Evolutionary conservation across 2,113 vertebrate species (phyloP).

Genomic region (Tachuris rubrigastra): DNA sequence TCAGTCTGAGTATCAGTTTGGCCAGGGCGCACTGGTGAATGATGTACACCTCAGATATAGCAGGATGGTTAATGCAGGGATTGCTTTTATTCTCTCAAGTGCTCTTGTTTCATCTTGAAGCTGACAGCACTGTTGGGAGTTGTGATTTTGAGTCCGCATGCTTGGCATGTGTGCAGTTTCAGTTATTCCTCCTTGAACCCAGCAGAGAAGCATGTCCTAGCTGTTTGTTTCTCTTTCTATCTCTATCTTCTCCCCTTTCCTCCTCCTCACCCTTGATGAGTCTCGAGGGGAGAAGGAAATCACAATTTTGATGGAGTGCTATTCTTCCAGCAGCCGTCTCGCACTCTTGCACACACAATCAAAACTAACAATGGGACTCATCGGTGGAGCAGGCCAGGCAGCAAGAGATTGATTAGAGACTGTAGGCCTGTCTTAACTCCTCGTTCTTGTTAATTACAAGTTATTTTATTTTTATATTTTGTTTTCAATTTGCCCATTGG

Average conservation of each 20-base stretch:
- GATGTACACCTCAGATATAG: background rate
- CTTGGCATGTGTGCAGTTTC: background rate
- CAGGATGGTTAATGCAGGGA: background rate
- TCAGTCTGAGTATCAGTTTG: background rate
- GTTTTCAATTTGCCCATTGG: background rate
- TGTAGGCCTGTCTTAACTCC: conserved; percentile 22
- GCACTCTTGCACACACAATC: conserved; percentile 31
- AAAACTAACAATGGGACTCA: conserved; percentile 53
- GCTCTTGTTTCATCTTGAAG: background rate
- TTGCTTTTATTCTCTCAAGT: background rate
- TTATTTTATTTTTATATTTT: conserved; percentile 43
- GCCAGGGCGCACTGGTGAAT: background rate
- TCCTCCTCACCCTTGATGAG: conserved; percentile 1
- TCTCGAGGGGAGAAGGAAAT: background rate
- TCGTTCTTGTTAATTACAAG: conserved; percentile 56
- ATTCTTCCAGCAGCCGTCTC: background rate
- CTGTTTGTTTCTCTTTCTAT: conserved; percentile 12
- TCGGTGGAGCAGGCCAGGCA: conserved; percentile 14
- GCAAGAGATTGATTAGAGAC: conserved; percentile 51
- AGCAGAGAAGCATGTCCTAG: background rate
- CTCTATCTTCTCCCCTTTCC: background rate
- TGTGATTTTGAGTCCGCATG: background rate
- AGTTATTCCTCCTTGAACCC: background rate
- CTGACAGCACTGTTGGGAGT: background rate
- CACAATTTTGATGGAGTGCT: conserved; percentile 19